These are phyloP conservation scores for Myiotriccus ornatus DNA, from an alignment of 2,797 vertebrate genomes.

Conservation along the genomic window DNA sequence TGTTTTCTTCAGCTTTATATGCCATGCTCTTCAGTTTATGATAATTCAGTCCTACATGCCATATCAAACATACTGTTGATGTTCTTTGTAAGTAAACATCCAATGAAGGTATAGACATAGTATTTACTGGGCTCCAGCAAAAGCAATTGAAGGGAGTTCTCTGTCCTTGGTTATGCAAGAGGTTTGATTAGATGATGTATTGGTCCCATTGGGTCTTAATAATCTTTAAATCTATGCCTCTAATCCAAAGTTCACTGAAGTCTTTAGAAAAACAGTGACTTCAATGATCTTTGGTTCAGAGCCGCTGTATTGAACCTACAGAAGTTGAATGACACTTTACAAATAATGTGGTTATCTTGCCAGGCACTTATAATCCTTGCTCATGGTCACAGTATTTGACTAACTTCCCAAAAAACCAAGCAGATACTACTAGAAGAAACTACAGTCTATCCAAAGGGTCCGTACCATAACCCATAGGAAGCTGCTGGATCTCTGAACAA, in stretches of 20 bases:
- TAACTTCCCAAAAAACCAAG: background rate
- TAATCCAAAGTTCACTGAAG: background rate
- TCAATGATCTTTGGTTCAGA: background rate
- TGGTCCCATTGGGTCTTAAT: background rate
- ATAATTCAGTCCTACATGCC: background rate
- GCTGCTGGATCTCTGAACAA: background rate
- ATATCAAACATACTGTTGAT: background rate
- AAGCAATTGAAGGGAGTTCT: background rate
- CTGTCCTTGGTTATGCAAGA: background rate
- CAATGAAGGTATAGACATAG: background rate
- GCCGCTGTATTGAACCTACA: background rate
- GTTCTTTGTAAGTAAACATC: background rate
- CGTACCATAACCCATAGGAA: background rate
- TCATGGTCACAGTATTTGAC: background rate
- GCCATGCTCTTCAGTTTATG: background rate
- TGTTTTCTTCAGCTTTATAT: background rate
- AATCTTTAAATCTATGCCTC: constrained; percentile 9
- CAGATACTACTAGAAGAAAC: background rate
- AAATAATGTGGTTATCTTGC: background rate
- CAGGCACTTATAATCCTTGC: background rate
- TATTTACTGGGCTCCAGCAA: background rate
- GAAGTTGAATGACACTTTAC: constrained; percentile 1
- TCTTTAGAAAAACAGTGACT: constrained; percentile 19
- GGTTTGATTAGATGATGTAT: background rate
- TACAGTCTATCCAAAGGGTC: background rate